A percentile compares a stretch with the other conserved stretches of the same genome.
These are phyloP conservation scores for Podiceps cristatus DNA, from an alignment of 2,113 vertebrate genomes.

Conservation along the genomic window DNA sequence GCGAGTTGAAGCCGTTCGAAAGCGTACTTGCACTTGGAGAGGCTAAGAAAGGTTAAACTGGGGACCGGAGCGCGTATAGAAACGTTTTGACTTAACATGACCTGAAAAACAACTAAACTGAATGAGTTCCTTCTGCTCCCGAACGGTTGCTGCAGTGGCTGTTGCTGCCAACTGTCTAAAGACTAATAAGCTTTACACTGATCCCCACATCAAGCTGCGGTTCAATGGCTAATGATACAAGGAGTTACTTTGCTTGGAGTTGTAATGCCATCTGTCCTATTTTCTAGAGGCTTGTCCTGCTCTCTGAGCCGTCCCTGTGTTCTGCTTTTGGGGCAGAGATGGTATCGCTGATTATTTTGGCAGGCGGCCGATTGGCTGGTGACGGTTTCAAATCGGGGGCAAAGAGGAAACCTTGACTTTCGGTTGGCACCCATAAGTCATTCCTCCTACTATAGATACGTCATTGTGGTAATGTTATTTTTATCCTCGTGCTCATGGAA, in stretches of 20 bases:
- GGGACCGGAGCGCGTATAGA: not conserved
- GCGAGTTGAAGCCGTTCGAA: not conserved
- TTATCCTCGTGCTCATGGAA: not conserved
- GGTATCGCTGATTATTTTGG: slow-evolving; percentile 22
- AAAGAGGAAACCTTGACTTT: slow-evolving; percentile 52
- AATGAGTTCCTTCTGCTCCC: slow-evolving; percentile 44
- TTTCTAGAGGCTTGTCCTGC: slow-evolving; percentile 25
- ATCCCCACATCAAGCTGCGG: slow-evolving; percentile 36
- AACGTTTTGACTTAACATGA: slow-evolving; percentile 56
- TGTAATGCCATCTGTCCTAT: slow-evolving; percentile 70
- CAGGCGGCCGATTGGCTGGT: not conserved
- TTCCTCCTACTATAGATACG: slow-evolving; percentile 17
- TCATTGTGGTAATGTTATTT: slow-evolving; percentile 52
- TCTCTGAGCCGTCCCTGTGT: not conserved
- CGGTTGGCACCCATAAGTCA: slow-evolving; percentile 8
- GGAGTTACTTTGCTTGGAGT: slow-evolving; percentile 65
- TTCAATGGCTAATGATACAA: slow-evolving; percentile 54
- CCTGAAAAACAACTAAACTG: slow-evolving; percentile 56
- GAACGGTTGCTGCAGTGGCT: slow-evolving; percentile 29
- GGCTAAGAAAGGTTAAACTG: slow-evolving; percentile 1
- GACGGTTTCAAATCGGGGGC: slow-evolving; percentile 12
- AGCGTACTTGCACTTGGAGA: not conserved
- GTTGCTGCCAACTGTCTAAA: slow-evolving; percentile 57
- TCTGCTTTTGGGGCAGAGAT: slow-evolving; percentile 9
- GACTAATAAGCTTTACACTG: slow-evolving; percentile 66